Percentiles rank a stretch among this genome's conserved stretches.
These are phyloP conservation scores for Lytechinus variegatus DNA, from an alignment of 35 echinoderm and acorn worm genomes.

Conservation along the genomic window DNA sequence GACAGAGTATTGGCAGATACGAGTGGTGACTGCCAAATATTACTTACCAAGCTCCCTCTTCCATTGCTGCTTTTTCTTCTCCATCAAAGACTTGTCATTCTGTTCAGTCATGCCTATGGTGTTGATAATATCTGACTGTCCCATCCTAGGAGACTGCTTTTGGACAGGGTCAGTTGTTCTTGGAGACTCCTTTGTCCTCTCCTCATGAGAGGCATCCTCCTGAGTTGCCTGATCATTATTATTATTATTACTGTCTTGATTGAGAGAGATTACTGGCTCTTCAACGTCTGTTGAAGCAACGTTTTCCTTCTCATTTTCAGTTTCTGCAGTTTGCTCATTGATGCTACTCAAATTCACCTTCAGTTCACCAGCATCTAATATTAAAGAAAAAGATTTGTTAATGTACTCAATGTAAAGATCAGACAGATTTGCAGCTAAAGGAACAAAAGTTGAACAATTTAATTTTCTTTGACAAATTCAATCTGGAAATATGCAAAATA, in stretches of 20 bases:
- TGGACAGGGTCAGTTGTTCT: background rate
- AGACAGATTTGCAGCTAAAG: background rate
- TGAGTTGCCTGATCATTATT: background rate
- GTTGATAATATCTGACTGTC: slow-evolving; percentile 23
- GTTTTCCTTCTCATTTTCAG: background rate
- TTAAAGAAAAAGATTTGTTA: background rate
- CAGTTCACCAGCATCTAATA: background rate
- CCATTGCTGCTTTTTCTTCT: slow-evolving; percentile 74
- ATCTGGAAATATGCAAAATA: background rate
- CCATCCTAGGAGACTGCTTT: background rate
- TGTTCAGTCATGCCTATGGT: slow-evolving; percentile 46
- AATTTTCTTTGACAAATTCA: background rate
- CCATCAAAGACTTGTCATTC: slow-evolving; percentile 46
- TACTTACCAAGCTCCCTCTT: slow-evolving; percentile 75
- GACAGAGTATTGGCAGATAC: background rate
- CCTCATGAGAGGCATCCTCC: background rate
- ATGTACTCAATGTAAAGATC: background rate
- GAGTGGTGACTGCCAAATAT: background rate
- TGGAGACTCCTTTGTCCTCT: background rate
- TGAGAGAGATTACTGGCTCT: background rate
- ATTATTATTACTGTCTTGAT: background rate
- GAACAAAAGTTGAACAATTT: background rate
- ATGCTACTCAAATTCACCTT: background rate
- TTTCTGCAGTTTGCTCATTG: background rate
- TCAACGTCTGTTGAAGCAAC: background rate